Conservation (phyloP, 1,140 invertebrate species). For the Mercenaria mercenaria region DNA sequence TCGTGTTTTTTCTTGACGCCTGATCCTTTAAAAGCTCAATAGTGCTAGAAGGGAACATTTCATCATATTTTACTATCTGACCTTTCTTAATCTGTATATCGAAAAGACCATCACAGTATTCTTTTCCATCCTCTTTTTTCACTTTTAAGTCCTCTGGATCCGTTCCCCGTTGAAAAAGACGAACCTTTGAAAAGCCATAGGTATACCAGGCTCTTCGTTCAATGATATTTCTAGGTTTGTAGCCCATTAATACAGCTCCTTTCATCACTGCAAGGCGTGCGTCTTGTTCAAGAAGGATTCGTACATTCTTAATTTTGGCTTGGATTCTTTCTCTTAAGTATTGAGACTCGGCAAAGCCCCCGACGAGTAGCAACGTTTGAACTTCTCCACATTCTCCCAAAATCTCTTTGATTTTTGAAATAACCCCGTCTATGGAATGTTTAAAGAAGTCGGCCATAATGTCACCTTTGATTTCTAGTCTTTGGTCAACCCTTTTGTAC, state of each 20-base stretch:
- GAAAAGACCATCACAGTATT: neutral
- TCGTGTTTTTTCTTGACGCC: neutral
- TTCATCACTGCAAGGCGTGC: conserved; percentile 23
- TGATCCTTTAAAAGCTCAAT: neutral
- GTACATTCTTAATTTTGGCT: neutral
- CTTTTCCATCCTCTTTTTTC: neutral
- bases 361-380: conserved; percentile 42
- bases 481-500: neutral
- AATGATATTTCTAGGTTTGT: conserved; percentile 1
- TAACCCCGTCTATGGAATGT: neutral
- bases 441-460: conserved; percentile 30
- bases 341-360: conserved; percentile 56
- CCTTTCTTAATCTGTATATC: conserved; percentile 31
- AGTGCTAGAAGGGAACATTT: neutral
- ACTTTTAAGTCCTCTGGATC: neutral
- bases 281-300: neutral
- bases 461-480: no score
- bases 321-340: conserved; percentile 26
- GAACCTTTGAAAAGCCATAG: conserved; percentile 3
- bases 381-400: neutral
- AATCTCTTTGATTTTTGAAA: neutral
- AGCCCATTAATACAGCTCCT: conserved; percentile 45
- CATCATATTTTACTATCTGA: conserved; percentile 2
- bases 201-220: neutral
- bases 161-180: neutral